Conservation (phyloP, 2,888 invertebrate genomes). For the Diabrotica balteata region DNA sequence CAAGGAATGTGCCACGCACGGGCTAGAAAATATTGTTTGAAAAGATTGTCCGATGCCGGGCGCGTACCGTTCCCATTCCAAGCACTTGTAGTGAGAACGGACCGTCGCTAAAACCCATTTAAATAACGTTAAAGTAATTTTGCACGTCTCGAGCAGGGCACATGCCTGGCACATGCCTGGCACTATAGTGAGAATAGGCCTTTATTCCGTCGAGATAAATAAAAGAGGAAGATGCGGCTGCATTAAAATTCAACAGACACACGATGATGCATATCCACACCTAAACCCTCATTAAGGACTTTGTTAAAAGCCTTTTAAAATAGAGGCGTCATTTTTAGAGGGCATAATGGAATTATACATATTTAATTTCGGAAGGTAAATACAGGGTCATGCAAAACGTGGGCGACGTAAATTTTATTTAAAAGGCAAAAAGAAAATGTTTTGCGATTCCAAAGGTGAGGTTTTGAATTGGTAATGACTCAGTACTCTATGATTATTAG, state of each 20-base stretch:
- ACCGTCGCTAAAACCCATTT: no score
- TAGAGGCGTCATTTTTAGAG: conserved; percentile 15
- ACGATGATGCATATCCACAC: conserved; percentile 26
- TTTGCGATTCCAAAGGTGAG: not conserved
- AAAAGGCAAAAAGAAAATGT: not conserved
- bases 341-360: conserved; percentile 21
- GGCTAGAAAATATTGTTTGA: no score
- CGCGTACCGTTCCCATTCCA: no score
- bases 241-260: conserved; percentile 31
- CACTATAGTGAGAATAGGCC: no score
- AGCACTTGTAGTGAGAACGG: no score
- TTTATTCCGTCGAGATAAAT: conserved; percentile 16
- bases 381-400: conserved; percentile 1
- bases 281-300: conserved; percentile 27
- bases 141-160: no score
- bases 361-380: conserved; percentile 15
- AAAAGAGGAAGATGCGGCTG: conserved; percentile 12
- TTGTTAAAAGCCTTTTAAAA: conserved; percentile 23
- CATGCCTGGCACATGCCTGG: no score
- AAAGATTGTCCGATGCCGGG: no score
- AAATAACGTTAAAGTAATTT: no score
- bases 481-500: no score
- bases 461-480: no score
- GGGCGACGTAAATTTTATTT: not conserved
- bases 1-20: no score